phyloP scores from a whole-genome alignment of 35 echinoderm and acorn worm genomes.

The Stichopus chloronotus region DNA sequence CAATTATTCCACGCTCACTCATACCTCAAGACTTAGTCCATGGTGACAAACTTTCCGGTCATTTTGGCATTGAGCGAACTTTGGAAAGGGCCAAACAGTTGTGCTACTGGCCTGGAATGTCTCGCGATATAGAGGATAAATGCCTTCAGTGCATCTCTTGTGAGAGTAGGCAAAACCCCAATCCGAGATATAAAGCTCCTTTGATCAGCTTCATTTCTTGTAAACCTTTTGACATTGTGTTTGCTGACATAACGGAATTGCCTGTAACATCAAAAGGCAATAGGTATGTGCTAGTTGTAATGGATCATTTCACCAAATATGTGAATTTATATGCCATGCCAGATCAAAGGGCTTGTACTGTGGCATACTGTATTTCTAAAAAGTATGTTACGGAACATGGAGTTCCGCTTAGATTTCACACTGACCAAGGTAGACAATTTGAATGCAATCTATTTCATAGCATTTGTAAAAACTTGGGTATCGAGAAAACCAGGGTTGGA shows the following conservation, averaged over 20 bases:
- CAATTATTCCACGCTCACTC: not conserved
- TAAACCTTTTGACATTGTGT: not conserved
- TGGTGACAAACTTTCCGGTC: slow-evolving; percentile 4
- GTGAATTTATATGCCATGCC: not conserved
- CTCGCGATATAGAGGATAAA: not conserved
- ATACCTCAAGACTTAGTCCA: not conserved
- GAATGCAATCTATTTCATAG: not conserved
- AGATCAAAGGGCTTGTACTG: no score
- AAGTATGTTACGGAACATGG: not conserved
- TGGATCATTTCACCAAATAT: no score
- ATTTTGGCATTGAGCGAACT: slow-evolving; percentile 40
- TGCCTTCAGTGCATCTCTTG: not conserved
- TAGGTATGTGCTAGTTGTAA: no score
- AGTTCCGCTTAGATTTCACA: slow-evolving; percentile 6
- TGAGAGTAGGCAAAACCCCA: not conserved
- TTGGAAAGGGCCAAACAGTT: slow-evolving; percentile 1
- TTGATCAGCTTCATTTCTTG: not conserved
- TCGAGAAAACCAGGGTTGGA: not conserved
- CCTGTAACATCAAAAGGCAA: no score
- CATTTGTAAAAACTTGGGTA: slow-evolving; percentile 6
- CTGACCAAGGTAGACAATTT: not conserved
- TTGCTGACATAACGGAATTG: no score
- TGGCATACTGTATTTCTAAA: not conserved
- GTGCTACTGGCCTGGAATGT: slow-evolving; percentile 25
- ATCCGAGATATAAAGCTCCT: not conserved